phyloP scores from a whole-genome alignment of 1,140 invertebrate species.

The Heliothis virescens region DNA sequence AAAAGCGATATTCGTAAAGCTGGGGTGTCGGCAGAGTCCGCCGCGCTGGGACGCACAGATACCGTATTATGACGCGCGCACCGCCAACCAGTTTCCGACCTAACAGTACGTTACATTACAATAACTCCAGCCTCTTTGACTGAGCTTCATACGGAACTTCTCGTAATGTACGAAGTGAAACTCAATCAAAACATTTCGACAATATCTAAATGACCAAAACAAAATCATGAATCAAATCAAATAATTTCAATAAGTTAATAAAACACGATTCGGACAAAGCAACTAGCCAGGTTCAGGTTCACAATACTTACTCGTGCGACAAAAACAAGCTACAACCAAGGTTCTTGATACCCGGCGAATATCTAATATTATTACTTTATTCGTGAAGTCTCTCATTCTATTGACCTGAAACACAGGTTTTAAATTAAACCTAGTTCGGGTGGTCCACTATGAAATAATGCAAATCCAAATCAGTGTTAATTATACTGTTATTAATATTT shows the following conservation, averaged over 20 bases:
- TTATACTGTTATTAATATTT: too few relatives aligned
- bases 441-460: too few relatives aligned
- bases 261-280: background rate
- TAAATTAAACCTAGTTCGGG: too few relatives aligned
- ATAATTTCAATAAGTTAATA: too few relatives aligned
- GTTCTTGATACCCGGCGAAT: background rate
- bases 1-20: background rate
- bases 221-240: too few relatives aligned
- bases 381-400: too few relatives aligned
- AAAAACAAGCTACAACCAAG: background rate
- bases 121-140: background rate
- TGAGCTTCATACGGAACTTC: too few relatives aligned
- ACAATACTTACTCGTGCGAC: too few relatives aligned
- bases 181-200: background rate
- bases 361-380: too few relatives aligned
- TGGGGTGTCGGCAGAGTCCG: background rate
- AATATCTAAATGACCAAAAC: too few relatives aligned
- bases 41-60: background rate
- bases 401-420: too few relatives aligned
- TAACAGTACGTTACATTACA: background rate
- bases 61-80: conserved; percentile 2
- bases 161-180: background rate
- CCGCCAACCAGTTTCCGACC: background rate
- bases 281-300: background rate
- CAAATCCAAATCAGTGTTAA: too few relatives aligned